phyloP scores from a whole-genome alignment of 2,888 invertebrate species.

The Priocnemis perturbator region DNA sequence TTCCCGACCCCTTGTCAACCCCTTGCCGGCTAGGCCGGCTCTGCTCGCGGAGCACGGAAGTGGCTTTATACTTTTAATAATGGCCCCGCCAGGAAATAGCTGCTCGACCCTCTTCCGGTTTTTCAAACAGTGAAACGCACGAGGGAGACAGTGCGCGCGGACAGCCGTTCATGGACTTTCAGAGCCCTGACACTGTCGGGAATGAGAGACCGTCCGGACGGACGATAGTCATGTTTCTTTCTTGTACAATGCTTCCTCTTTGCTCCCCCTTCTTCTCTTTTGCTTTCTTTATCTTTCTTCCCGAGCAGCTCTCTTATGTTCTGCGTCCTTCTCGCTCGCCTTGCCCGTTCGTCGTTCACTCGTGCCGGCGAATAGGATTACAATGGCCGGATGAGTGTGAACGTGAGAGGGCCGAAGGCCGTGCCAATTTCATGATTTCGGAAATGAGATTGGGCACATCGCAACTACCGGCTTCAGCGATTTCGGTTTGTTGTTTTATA shows the following conservation, averaged over 20 bases:
- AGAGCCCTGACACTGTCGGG: neutral
- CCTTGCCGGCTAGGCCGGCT: slow-evolving; percentile 18
- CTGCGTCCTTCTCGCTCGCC: neutral
- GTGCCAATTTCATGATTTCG: too few species aligned
- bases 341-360: neutral
- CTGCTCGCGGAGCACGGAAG: slow-evolving; percentile 42
- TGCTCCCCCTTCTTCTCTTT: neutral
- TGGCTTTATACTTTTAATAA: slow-evolving; percentile 58
- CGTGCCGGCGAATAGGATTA: too few species aligned
- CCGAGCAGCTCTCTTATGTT: too few species aligned
- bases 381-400: too few species aligned
- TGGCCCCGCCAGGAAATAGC: slow-evolving; percentile 49
- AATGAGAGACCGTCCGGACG: neutral
- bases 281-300: neutral
- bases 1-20: slow-evolving; percentile 5
- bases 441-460: too few species aligned
- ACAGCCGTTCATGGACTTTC: neutral
- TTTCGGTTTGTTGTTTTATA: too few species aligned
- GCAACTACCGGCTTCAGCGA: too few species aligned
- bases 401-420: too few species aligned
- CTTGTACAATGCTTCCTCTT: neutral
- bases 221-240: neutral
- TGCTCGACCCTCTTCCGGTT: slow-evolving; percentile 54
- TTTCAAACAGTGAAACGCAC: slow-evolving; percentile 32
- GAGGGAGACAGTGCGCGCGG: slow-evolving; percentile 5